Conservation (phyloP, 1,140 invertebrate species). For the Manduca sexta region DNA sequence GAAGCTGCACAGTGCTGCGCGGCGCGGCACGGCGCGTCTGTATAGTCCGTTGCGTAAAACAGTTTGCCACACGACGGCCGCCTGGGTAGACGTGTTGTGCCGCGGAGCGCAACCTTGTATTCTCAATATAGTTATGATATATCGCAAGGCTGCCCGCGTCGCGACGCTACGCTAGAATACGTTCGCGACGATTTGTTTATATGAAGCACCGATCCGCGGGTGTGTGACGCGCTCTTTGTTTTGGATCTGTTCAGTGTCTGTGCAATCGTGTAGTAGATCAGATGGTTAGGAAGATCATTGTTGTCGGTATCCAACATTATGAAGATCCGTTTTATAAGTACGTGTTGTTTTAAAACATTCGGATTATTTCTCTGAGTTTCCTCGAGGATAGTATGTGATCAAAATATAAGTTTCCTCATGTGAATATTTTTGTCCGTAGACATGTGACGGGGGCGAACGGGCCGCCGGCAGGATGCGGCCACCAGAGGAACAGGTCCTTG, state of each 20-base stretch:
- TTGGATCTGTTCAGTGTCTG: constrained; percentile 24
- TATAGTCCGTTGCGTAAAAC: constrained; percentile 57
- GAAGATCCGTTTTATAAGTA: constrained; percentile 67
- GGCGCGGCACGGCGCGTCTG: constrained; percentile 28
- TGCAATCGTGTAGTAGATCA: constrained; percentile 28
- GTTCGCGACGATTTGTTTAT: constrained; percentile 36
- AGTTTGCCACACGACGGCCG: constrained; percentile 44
- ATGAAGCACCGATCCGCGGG: constrained; percentile 35
- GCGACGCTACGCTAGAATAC: constrained; percentile 22
- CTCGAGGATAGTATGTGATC: neutral
- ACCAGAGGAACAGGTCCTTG: constrained; percentile 90
- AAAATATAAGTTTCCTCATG: constrained; percentile 6
- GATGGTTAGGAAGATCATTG: constrained; percentile 67
- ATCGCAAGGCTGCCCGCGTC: constrained; percentile 26
- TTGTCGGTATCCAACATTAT: constrained; percentile 60
- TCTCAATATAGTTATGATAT: constrained; percentile 27
- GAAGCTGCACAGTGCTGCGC: constrained; percentile 24
- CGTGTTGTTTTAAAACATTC: constrained; percentile 14
- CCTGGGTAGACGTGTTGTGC: constrained; percentile 32
- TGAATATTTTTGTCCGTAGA: constrained; percentile 45
- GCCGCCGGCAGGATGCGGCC: constrained; percentile 74
- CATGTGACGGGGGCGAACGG: constrained; percentile 60
- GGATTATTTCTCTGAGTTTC: too few relatives aligned
- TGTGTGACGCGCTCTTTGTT: constrained; percentile 31
- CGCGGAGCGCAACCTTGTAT: constrained; percentile 13